Conservation (phyloP, 2,113 vertebrate species). For the Upupa epops region DNA sequence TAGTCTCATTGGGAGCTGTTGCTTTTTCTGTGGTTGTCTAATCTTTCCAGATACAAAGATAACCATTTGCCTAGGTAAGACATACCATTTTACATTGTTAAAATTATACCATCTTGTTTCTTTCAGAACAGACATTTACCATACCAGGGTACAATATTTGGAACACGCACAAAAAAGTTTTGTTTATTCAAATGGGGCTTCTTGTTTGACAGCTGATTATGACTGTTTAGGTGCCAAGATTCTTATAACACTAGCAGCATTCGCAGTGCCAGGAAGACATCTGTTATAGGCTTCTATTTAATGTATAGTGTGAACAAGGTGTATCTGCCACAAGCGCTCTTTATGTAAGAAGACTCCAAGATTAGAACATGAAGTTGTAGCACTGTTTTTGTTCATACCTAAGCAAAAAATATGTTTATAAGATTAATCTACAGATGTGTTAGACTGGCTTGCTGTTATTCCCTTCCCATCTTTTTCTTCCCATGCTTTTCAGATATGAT, state of each 20-base stretch:
- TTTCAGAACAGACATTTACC: neutral
- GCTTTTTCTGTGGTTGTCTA: neutral
- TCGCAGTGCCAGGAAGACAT: neutral
- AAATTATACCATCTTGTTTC: neutral
- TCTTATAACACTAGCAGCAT: neutral
- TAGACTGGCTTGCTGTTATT: neutral
- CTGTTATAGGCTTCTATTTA: neutral
- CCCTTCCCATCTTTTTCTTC: neutral
- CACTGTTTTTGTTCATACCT: neutral
- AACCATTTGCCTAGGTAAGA: neutral
- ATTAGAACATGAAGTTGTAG: neutral
- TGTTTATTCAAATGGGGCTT: neutral
- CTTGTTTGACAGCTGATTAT: neutral
- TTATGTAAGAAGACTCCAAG: neutral
- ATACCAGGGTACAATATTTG: neutral
- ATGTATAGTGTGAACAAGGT: neutral
- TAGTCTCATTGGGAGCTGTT: too few species aligned
- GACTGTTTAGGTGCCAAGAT: neutral
- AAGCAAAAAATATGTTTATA: neutral
- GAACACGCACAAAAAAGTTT: neutral
- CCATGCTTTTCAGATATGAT: neutral
- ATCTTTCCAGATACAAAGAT: neutral
- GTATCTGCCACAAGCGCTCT: neutral
- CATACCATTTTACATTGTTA: neutral
- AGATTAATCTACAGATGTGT: neutral